Evolutionary conservation across 2,888 invertebrate species (phyloP), one percentile per base, ranked within the genome.

Genomic region (Ectemnius lituratus): DNA sequence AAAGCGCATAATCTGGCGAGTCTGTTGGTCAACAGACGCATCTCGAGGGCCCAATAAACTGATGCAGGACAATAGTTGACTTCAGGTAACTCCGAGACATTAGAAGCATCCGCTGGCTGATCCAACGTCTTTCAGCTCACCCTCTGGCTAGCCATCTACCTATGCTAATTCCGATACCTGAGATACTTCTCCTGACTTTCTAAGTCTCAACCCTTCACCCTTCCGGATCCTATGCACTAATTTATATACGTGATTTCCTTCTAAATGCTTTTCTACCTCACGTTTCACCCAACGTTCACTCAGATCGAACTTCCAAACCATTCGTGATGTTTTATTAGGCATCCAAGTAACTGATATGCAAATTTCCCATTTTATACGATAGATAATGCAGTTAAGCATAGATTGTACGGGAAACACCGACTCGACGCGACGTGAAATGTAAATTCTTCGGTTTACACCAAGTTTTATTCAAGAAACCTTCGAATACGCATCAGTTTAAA

Each of bases 161-260:
- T 75, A 73, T 79, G 71, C 49, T 61, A 80, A 79, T 71, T 16
- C 16, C 27, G 60, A 58, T 79, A 75, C 77, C 75, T 79, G 80
- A 57, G 59, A 62, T 4, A 0, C 14, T 14, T 13, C 37, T 18
- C 16, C 57, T 11, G 62, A 67, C 47, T 66, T 49, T 47, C 56
- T 20, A 14, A 67, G 60, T 20, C 62, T 6, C 23, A 23, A 2
- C 23, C 37, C 2, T 58, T 67, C 56, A 45, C 57, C 27, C 13
- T 18, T 37, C 11, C 11, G 37, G 6, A 37, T 37, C 1, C 37
- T 8, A 3, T 23, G 1, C 6, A 4, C n/a, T 52, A 6, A 52
- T 52, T 52, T 52, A 52, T 52, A 52, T 14, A 52, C 52, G n/a
- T 52, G 14, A 14, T 58, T 20, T 23, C 20, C 58, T 20, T n/a